A percentile compares a stretch with the other conserved stretches of the same genome.
Conservation (phyloP, 2,113 vertebrate species). For the Puffinus mauretanicus region DNA sequence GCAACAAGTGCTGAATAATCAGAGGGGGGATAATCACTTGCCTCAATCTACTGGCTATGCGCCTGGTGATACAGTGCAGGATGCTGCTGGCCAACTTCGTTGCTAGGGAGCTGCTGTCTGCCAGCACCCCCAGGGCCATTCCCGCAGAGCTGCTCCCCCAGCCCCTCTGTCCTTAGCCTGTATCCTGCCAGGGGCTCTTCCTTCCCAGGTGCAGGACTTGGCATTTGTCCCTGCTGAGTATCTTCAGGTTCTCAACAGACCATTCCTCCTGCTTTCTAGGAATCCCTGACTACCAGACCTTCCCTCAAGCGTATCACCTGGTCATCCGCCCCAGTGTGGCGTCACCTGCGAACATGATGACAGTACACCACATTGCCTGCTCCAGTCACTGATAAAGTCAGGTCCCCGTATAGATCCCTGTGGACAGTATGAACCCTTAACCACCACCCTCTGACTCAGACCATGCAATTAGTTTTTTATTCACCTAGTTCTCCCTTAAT, state of each 20-base stretch:
- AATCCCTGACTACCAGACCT: not conserved
- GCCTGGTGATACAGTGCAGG: not conserved
- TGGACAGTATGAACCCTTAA: not conserved
- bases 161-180: not conserved
- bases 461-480: not conserved
- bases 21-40: not conserved
- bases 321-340: not conserved
- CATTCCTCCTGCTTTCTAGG: not conserved
- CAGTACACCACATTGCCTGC: not conserved
- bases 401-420: not conserved
- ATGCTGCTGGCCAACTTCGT: not conserved
- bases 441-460: not conserved
- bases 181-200: not conserved
- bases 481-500: not conserved
- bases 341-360: not conserved
- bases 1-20: not conserved
- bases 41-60: not conserved
- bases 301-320: not conserved
- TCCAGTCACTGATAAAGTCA: not conserved
- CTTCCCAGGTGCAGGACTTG: not conserved
- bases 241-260: not conserved
- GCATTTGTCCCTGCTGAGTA: not conserved
- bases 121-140: not conserved
- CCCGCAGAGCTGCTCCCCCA: not conserved
- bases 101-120: not conserved